These are phyloP conservation scores for Apis florea DNA, from an alignment of 1,140 invertebrate species.

Conservation along the genomic window DNA sequence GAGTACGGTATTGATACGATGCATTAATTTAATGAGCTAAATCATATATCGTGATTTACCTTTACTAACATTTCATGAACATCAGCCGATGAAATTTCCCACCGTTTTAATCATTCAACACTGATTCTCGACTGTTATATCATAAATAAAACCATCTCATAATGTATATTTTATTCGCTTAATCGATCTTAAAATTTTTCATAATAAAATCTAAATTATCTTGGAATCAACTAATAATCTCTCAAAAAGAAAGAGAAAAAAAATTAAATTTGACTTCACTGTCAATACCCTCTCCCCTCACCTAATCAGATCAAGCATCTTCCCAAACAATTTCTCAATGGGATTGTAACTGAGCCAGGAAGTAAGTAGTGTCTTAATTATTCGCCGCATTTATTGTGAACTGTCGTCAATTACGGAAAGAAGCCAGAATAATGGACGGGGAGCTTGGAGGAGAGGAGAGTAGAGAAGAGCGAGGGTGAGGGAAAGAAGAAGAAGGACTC, in stretches of 20 bases:
- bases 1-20: background rate
- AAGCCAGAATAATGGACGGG: conserved; percentile 3
- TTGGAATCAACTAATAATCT: background rate
- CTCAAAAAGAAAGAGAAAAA: background rate
- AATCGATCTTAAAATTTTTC: too few species aligned
- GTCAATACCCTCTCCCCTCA: background rate
- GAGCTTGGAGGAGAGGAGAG: background rate
- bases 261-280: background rate
- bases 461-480: background rate
- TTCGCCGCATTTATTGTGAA: conserved; percentile 40
- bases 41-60: background rate
- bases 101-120: background rate
- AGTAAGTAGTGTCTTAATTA: conserved; percentile 43
- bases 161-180: too few species aligned
- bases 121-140: background rate
- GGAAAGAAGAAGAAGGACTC: conserved; percentile 1
- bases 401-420: conserved; percentile 33
- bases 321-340: background rate
- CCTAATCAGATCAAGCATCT: background rate
- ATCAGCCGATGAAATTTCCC: background rate
- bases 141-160: background rate
- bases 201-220: background rate
- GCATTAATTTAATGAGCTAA: background rate
- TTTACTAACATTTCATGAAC: background rate
- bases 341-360: background rate